Base-by-base conservation (phyloP, 1,140 invertebrate species). In the Yoshiicerus persimilis region DNA sequence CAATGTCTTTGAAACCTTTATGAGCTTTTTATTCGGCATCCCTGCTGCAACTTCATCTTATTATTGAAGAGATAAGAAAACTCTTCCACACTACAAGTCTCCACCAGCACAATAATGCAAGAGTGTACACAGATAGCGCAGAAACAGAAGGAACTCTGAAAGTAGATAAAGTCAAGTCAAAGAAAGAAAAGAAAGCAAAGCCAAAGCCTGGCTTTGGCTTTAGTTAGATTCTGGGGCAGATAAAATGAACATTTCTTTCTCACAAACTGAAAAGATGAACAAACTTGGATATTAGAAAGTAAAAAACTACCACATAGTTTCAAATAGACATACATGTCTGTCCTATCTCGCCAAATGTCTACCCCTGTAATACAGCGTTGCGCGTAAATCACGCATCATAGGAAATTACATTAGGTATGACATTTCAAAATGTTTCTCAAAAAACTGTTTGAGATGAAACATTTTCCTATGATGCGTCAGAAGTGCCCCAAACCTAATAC, bases 31-130 rank as follows among this genome's bases (percentile, higher is more conserved):
- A 80, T 80, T 80, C 75, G 32, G 75, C 75, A 80, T 80, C 32
- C 75, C 75, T 80, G 32, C 75, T 80, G 75, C 32, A 80, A 80
- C 75, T 80, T 32, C n/a, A n/a, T 80, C 75, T 34, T 80, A 80
- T 80, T 36, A 80, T 80, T 80, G 75, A 80, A 80, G 75, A 80
- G 75, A 80, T 80, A 80, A 80, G 75, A 80, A 36, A 80, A 80
- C 8, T 27, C 64, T 70, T 70, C 13, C 64, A 70, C 64, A 27
- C 64, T 70, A 30, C 23, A 13, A 27, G 23, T 70, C 64, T 27
- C 64, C 38, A 80, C 32, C 25, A 70, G 20, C 41, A 10, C 41
- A 47, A 1, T 66, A 66, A 10, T 66, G 9, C 32, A 36, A 36
- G 20, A 34, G n/a, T 38, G 34, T 34, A 80, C 75, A 80, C 32